Conservation (phyloP, 2,888 invertebrate genomes). For the Cabera pusaria region DNA sequence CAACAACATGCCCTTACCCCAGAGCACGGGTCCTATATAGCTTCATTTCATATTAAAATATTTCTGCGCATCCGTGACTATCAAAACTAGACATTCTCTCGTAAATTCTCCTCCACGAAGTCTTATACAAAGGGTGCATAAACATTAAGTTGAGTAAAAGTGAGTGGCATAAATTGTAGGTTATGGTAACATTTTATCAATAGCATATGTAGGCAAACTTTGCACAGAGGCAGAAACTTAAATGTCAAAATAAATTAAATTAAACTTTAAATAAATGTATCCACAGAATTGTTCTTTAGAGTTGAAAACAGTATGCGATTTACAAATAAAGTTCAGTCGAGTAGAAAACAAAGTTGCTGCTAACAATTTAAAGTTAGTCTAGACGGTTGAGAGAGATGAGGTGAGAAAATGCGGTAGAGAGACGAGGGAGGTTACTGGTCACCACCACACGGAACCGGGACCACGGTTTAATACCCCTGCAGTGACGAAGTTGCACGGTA, state of each 20-base stretch:
- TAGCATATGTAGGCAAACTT: no score
- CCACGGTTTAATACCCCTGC: conserved; percentile 45
- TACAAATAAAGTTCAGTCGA: conserved; percentile 68
- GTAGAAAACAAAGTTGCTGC: conserved; percentile 65
- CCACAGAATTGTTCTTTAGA: conserved; percentile 51
- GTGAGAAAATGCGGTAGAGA: conserved; percentile 59
- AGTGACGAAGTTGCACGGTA: conserved; percentile 58
- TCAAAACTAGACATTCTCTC: conserved; percentile 30
- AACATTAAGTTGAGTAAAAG: conserved; percentile 8
- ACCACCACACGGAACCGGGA: conserved; percentile 30
- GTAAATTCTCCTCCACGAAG: conserved; percentile 12
- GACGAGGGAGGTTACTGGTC: conserved; percentile 41
- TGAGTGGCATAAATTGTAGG: neutral
- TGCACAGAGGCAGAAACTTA: no score
- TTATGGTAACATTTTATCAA: neutral
- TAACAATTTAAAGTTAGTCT: conserved; percentile 77
- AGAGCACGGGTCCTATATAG: conserved; percentile 24
- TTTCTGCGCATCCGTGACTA: conserved; percentile 37
- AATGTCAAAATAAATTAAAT: conserved; percentile 22
- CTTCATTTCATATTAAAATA: conserved; percentile 56
- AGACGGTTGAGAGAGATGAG: conserved; percentile 56
- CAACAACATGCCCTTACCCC: conserved; percentile 26
- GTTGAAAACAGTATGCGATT: conserved; percentile 53
- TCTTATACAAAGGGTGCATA: conserved; percentile 23
- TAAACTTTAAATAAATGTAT: conserved; percentile 37